A percentile compares a stretch with the other conserved stretches of the same genome.
Conservation (phyloP, 2,888 invertebrate species). For the Tolmerus cingulatus region DNA sequence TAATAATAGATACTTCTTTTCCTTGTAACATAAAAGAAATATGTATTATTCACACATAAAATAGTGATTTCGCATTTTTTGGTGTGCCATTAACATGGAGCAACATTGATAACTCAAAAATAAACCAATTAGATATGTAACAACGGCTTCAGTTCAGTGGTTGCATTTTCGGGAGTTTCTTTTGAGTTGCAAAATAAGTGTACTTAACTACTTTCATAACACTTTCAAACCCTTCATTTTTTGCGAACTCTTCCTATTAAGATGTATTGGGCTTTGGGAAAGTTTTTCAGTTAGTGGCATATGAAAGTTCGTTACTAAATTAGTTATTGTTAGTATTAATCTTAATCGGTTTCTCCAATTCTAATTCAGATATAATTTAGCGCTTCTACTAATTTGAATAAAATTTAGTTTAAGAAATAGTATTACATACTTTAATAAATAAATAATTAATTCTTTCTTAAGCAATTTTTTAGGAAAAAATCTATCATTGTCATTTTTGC, state of each 20-base stretch:
- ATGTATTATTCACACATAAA: neutral
- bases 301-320: too few relatives aligned
- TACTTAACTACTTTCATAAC: neutral
- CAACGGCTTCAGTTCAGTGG: too few relatives aligned
- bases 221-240: neutral
- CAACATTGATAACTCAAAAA: neutral
- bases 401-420: too few relatives aligned
- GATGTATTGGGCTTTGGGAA: neutral
- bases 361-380: too few relatives aligned
- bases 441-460: too few relatives aligned
- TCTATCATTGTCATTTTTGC: too few relatives aligned
- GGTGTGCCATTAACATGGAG: neutral
- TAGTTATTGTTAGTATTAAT: too few relatives aligned
- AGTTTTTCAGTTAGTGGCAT: neutral
- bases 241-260: neutral
- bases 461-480: too few relatives aligned
- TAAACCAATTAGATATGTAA: neutral
- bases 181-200: neutral
- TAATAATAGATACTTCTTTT: neutral
- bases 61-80: neutral
- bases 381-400: too few relatives aligned
- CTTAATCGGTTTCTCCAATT: too few relatives aligned
- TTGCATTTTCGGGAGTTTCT: too few relatives aligned
- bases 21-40: neutral
- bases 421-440: too few relatives aligned